phyloP scores from a whole-genome alignment of 2,888 invertebrate species.

The Caenorhabditis panamensis region DNA sequence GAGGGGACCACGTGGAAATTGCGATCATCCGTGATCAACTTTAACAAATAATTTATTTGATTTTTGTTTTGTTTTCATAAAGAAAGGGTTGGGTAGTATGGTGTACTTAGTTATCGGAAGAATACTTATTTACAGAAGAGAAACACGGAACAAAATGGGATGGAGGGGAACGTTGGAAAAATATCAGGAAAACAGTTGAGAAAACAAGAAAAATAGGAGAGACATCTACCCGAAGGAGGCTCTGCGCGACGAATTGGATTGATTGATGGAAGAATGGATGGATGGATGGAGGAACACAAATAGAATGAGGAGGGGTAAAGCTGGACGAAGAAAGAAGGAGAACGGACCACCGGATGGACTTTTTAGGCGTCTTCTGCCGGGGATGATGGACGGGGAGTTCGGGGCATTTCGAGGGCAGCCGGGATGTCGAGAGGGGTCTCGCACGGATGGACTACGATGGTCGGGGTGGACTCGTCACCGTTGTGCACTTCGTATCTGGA shows the following conservation, averaged over 20 bases:
- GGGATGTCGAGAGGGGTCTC: constrained; percentile 72
- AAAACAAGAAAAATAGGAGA: neutral
- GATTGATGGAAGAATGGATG: constrained; percentile 11
- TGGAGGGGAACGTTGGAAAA: too few species aligned
- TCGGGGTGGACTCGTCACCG: constrained; percentile 75
- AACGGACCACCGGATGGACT: neutral
- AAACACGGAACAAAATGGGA: constrained; percentile 7
- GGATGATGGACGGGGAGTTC: constrained; percentile 69
- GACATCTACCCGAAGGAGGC: constrained; percentile 39
- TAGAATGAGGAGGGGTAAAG: constrained; percentile 48
- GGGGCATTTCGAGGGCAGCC: constrained; percentile 71
- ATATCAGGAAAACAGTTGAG: constrained; percentile 1
- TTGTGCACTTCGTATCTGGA: constrained; percentile 78
- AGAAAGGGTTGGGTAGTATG: constrained; percentile 6
- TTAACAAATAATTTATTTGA: constrained; percentile 17
- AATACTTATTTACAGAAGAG: constrained; percentile 28
- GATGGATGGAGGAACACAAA: constrained; percentile 41
- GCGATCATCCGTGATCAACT: too few species aligned
- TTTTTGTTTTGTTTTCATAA: constrained; percentile 31
- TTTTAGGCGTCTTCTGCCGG: constrained; percentile 26
- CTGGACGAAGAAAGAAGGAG: constrained; percentile 11
- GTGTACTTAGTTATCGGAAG: too few species aligned
- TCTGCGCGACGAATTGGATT: constrained; percentile 43
- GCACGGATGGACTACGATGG: constrained; percentile 80
- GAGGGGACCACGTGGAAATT: too few species aligned